A percentile compares a stretch with the other conserved stretches of the same genome.
phyloP scores from a whole-genome alignment of 2,797 vertebrate species.

The Lophius americanus region DNA sequence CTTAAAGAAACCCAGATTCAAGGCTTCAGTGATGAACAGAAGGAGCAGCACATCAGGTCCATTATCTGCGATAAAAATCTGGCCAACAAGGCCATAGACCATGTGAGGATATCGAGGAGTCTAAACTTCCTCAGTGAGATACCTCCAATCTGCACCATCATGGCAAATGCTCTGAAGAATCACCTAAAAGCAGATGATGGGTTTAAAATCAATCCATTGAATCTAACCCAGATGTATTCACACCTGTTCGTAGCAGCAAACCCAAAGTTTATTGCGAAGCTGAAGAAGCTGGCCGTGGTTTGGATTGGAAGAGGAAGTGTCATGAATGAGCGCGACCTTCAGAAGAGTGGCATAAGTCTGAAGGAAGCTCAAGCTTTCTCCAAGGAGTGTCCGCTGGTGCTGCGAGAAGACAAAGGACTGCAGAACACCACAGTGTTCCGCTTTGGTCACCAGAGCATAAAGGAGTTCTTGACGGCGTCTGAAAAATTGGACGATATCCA shows the following conservation, averaged over 20 bases:
- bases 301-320: background rate
- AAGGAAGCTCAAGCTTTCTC: conserved; percentile 34
- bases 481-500: conserved; percentile 16
- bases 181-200: conserved; percentile 14
- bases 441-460: conserved; percentile 47
- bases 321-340: conserved; percentile 25
- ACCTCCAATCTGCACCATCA: conserved; percentile 45
- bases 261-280: background rate
- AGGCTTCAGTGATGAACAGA: conserved; percentile 52
- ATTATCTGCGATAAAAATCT: conserved; percentile 19
- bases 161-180: conserved; percentile 38
- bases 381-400: conserved; percentile 36
- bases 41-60: conserved; percentile 33
- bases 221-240: conserved; percentile 50
- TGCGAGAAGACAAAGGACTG: conserved; percentile 50
- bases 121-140: conserved; percentile 54
- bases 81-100: conserved; percentile 38
- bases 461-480: conserved; percentile 55
- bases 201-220: conserved; percentile 42
- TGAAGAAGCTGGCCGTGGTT: conserved; percentile 29
- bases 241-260: background rate
- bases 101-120: conserved; percentile 47
- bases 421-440: conserved; percentile 36
- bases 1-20: conserved; percentile 27
- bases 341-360: conserved; percentile 9